Base-by-base conservation (phyloP, 2,113 vertebrate species). In the Erpornis zantholeuca region DNA sequence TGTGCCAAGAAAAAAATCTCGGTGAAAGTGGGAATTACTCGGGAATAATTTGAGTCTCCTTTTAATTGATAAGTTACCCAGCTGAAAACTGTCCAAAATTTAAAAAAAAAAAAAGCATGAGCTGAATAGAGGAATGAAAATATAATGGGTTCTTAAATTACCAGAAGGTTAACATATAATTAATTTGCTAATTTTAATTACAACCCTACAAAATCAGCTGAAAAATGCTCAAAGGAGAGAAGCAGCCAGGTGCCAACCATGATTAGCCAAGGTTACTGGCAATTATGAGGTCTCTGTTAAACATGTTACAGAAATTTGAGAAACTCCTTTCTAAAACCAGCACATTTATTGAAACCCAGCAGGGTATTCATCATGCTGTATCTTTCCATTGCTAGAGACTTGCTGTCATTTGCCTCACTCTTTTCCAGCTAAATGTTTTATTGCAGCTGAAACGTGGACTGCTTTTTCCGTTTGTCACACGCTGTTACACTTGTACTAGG, bases 181-280 rank as follows among this genome's bases (percentile, higher is more conserved):
- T 94, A 94, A 95, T 96, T 92, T 80, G 71, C 86, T 94, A 85
- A 82, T 96, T 96, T 95, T 94, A 97, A 83, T 88, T 95, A 82
- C 75, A 86, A 13, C 36, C 56, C 40, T 94, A 89, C 52, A 81
- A 88, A 91, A 83, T 44, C 69, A 61, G 90, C 79, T 85, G 72
- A 78, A 90, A 95, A 94, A 76, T n/a, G 47, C 64, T 70, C 89
- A 71, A 45, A 92, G 66, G 60, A 82, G 63, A 84, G 66, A 53
- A 89, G 18, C 85, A 90, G 78, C 56, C 81, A 92, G 76, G 82
- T 96, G 81, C 76, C 56, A 56, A 76, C 65, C 23, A 5, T 59
- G 71, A 79, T 92, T 92, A 94, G 47, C 65, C 64, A 64, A 88
- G 86, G 79, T 80, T 91, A 56, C 87, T 78, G 45, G 72, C 95